phyloP scores from a whole-genome alignment of 2,888 invertebrate genomes.

The Ischnura elegans region DNA sequence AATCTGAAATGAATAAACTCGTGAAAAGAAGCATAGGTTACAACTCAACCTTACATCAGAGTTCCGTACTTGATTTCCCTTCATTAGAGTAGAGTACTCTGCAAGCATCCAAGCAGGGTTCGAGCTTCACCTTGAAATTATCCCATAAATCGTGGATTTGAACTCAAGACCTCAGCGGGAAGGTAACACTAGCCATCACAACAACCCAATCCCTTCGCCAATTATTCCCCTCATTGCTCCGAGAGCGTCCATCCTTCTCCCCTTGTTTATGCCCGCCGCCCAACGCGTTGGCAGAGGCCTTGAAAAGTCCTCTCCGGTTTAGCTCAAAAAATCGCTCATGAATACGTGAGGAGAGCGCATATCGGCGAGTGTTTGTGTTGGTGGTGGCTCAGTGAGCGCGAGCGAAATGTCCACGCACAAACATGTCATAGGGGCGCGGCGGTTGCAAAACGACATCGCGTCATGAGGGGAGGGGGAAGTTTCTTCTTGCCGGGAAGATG shows the following conservation, averaged over 20 bases:
- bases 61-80: too few relatives aligned
- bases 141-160: too few relatives aligned
- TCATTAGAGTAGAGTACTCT: too few relatives aligned
- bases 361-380: background rate
- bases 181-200: too few relatives aligned
- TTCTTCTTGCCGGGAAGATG: too few relatives aligned
- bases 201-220: background rate
- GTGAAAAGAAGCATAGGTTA: too few relatives aligned
- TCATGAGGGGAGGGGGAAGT: background rate
- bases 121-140: too few relatives aligned
- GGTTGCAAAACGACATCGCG: background rate
- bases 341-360: background rate
- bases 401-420: constrained; percentile 1
- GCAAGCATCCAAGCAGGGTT: too few relatives aligned
- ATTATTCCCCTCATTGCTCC: background rate
- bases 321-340: background rate
- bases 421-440: background rate
- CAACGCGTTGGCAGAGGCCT: background rate
- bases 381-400: background rate
- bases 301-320: constrained; percentile 26
- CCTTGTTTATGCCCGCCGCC: background rate
- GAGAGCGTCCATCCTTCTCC: background rate
- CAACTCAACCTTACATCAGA: too few relatives aligned
- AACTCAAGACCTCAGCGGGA: too few relatives aligned
- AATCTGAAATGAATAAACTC: too few relatives aligned